phyloP scores from a whole-genome alignment of 2,888 invertebrate species.

The Diogma glabrata region DNA sequence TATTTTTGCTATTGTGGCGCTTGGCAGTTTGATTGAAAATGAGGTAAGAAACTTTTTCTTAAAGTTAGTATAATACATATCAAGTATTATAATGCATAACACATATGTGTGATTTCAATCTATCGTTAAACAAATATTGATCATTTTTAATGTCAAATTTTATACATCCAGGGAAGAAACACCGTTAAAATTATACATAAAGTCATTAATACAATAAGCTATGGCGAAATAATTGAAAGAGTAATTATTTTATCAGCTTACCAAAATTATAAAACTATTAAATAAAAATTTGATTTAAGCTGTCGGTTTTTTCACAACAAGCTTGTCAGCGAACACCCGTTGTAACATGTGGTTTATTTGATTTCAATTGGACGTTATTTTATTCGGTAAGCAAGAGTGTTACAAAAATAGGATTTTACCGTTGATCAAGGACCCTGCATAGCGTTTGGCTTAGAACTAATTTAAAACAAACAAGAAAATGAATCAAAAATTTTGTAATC shows the following conservation, averaged over 20 bases:
- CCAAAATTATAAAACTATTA: no score
- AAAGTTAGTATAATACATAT: no score
- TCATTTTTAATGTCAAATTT: no score
- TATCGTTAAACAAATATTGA: no score
- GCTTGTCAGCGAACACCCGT: conserved; percentile 1
- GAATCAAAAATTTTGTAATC: background rate
- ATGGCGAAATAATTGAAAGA: conserved; percentile 8
- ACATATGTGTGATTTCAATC: background rate
- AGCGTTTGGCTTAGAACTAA: no score
- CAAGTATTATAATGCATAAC: background rate
- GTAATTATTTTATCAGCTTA: background rate
- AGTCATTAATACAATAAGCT: conserved; percentile 6
- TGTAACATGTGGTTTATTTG: background rate
- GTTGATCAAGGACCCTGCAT: no score
- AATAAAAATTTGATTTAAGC: background rate
- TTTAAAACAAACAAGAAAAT: no score
- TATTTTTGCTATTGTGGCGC: background rate
- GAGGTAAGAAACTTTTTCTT: conserved; percentile 7
- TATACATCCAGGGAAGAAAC: conserved; percentile 2
- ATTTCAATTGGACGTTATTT: conserved; percentile 5
- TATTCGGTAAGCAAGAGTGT: conserved; percentile 4
- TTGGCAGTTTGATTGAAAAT: background rate
- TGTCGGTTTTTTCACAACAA: conserved; percentile 1
- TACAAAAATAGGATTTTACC: no score
- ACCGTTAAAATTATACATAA: conserved; percentile 7